Evolutionary conservation across 2,113 vertebrate species (phyloP).

Genomic region (Ictalurus punctatus): DNA sequence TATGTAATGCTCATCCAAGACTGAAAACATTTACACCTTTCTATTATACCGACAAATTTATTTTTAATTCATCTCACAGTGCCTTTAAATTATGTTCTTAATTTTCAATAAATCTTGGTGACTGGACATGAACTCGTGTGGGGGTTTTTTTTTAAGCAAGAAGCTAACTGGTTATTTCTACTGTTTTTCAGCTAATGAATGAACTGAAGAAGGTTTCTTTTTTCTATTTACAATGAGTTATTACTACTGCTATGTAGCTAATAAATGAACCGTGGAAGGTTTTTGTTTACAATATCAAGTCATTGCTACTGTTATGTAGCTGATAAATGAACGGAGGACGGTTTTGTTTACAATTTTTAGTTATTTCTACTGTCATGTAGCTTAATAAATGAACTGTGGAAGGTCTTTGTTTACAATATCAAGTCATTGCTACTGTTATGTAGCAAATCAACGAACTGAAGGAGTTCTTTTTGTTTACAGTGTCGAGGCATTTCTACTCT

Average conservation of each 20-base stretch:
- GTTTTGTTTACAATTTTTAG: neutral
- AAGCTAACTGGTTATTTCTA: neutral
- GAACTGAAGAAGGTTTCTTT: neutral
- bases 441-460: no score
- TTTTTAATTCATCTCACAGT: conserved; percentile 18
- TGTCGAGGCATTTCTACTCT: neutral
- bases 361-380: neutral
- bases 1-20: neutral
- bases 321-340: neutral
- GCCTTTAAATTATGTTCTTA: conserved; percentile 48
- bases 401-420: neutral
- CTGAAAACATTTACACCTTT: neutral
- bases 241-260: neutral
- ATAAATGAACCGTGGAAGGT: no score
- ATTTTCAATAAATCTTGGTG: conserved; percentile 45
- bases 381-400: neutral
- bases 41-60: neutral
- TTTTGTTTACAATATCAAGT: no score
- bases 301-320: neutral
- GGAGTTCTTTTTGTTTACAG: neutral
- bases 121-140: conserved; percentile 5
- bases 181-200: neutral
- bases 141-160: neutral
- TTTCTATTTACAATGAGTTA: neutral
- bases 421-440: no score